Conservation (phyloP, 2,888 invertebrate species). For the Cosmopolites sordidus region DNA sequence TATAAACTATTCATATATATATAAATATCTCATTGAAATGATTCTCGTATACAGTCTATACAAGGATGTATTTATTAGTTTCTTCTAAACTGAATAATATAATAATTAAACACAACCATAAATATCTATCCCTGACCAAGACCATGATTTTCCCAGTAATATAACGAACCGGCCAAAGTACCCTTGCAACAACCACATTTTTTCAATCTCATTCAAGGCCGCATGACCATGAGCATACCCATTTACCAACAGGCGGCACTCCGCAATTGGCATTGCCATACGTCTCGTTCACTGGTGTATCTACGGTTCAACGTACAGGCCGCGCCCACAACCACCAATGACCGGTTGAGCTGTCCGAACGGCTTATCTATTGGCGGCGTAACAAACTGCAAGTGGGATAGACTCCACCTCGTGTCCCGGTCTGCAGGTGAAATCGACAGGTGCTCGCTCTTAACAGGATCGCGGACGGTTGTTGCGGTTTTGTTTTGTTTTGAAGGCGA, state of each 20-base stretch:
- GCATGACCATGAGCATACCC: not conserved
- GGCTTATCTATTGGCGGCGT: constrained; percentile 7
- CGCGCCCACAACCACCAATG: constrained; percentile 15
- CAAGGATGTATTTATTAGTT: no score
- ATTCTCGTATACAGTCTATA: no score
- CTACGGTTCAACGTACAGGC: constrained; percentile 1
- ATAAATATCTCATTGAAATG: no score
- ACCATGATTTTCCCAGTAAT: constrained; percentile 5
- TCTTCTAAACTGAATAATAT: no score
- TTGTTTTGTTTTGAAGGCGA: constrained; percentile 15
- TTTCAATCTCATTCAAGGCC: constrained; percentile 12
- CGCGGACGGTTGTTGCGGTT: constrained; percentile 11
- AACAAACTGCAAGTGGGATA: no score
- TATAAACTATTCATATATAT: no score
- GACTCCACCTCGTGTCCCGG: not conserved
- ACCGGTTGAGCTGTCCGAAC: not conserved
- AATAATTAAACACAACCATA: constrained; percentile 1
- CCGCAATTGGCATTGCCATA: not conserved
- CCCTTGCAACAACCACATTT: constrained; percentile 5
- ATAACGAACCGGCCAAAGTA: not conserved
- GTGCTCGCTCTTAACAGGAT: constrained; percentile 20
- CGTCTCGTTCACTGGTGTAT: not conserved
- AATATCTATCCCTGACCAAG: constrained; percentile 11
- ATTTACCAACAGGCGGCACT: not conserved
- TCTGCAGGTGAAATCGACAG: constrained; percentile 24